A percentile compares a stretch with the other conserved stretches of the same genome.
Evolutionary conservation across 2,113 vertebrate species (phyloP).

Genomic region (Balaenoptera acutorostrata): DNA sequence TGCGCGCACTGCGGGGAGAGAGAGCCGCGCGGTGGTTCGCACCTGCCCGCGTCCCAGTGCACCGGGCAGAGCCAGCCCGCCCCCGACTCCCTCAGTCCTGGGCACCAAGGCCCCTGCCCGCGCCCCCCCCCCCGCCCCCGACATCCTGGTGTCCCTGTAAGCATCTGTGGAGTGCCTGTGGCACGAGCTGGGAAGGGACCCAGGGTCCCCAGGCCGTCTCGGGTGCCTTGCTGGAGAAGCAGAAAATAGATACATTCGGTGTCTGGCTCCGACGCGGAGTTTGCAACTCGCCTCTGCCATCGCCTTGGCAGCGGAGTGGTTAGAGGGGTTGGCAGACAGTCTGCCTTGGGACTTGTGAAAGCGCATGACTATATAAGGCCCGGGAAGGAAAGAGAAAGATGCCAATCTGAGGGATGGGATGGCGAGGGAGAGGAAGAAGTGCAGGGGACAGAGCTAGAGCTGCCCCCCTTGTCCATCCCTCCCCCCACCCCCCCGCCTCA

Average conservation of each 20-base stretch:
- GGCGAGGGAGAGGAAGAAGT: neutral
- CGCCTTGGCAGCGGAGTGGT: neutral
- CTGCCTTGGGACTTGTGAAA: constrained; percentile 47
- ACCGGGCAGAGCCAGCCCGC: neutral
- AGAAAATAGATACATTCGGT: neutral
- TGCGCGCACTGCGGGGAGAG: neutral
- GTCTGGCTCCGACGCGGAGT: neutral
- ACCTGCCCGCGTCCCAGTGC: neutral
- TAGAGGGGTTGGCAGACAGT: constrained; percentile 45
- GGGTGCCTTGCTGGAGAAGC: neutral
- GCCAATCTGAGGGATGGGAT: neutral
- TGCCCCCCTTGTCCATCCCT: neutral
- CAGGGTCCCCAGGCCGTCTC: neutral
- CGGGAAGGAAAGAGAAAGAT: constrained; percentile 2
- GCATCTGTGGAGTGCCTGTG: neutral
- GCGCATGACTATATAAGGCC: constrained; percentile 61
- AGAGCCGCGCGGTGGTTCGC: neutral
- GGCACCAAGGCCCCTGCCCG: neutral
- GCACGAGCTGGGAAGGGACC: neutral
- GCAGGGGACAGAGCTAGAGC: neutral
- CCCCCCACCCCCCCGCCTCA: neutral
- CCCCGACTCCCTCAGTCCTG: too few species aligned
- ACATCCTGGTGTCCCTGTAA: neutral
- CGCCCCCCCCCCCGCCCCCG: neutral
- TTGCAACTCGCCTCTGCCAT: neutral